These are phyloP conservation scores for Falcunculus frontatus DNA, from an alignment of 2,113 vertebrate genomes.

Conservation along the genomic window DNA sequence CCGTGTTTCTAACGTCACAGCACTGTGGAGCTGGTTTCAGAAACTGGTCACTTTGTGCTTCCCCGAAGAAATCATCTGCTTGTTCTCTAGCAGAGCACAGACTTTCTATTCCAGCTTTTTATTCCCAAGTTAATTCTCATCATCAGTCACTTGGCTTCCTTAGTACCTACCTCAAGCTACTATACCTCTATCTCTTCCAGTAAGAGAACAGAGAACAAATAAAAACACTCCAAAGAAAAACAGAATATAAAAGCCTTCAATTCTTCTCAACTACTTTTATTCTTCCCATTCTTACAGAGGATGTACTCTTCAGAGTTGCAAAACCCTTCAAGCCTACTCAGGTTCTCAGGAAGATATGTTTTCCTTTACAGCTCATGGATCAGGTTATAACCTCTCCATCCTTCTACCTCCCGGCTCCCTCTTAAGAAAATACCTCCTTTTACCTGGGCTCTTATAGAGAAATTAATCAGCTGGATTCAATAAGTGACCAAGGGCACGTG, in stretches of 20 bases:
- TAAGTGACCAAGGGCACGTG: background rate
- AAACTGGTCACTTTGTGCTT: background rate
- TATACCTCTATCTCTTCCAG: background rate
- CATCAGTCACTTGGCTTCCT: background rate
- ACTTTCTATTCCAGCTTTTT: background rate
- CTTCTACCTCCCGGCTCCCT: background rate
- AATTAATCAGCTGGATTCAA: background rate
- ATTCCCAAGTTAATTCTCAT: background rate
- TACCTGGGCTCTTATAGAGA: background rate
- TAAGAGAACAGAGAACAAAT: background rate
- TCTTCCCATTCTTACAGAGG: background rate
- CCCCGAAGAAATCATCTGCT: background rate
- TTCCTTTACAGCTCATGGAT: background rate
- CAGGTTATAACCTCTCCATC: background rate
- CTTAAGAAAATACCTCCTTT: background rate
- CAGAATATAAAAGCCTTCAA: background rate
- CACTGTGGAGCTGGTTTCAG: background rate
- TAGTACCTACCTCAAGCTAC: background rate
- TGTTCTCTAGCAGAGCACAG: background rate
- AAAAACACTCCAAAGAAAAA: background rate
- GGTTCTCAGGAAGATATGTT: background rate
- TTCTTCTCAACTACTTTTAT: background rate
- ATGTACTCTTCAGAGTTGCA: background rate
- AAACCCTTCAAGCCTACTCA: background rate
- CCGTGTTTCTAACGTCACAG: background rate